Evolutionary conservation across 2,888 invertebrate species (phyloP), one percentile per base, ranked within the genome.

Genomic region (Harpalus rubripes): DNA sequence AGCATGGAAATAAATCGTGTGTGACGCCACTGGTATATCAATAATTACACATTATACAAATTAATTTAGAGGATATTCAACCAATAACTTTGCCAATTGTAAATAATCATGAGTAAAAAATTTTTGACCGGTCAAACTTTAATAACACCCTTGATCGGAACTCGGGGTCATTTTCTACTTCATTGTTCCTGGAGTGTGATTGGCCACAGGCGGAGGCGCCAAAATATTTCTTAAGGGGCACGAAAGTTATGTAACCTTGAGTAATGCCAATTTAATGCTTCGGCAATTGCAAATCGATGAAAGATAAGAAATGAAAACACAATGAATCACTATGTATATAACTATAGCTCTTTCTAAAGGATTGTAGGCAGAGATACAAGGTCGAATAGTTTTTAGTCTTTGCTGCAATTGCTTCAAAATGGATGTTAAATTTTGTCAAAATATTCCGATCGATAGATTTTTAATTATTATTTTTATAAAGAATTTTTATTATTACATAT

Each of bases 71-170:
- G 68, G 39, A 68, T 68, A 39, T 68, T 68, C 68, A 68, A 68
- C 68, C 68, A 68, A 68, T 68, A 68, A 12, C 1, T 10, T 15
- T 15, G 26, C 68, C 68, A 68, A 68, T 68, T 68, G 68, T 68
- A 39, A 68, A 68, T 68, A 68, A 68, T 68, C 7, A 39, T 15
- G 68, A 39, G 68, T 68, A 68, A 68, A 68, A 68, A 4, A 68
- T 68, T 39, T 68, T 15, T 68, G 68, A 68, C 68, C 68, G 68
- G 68, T 68, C 68, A 68, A 68, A 68, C 39, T 68, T 39, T 68
- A 68, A 68, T 68, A 68, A 68, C 68, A 68, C 68, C 68, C 68
- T 68, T 68, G 68, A 68, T 68, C 68, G 32, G 7, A 68, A 32
- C 68, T 26, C 68, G 68, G 68, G 68, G 68, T 68, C 68, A 68